Evolutionary conservation across 2,113 vertebrate genomes (phyloP).

Genomic region (Aspidoscelis tigris): DNA sequence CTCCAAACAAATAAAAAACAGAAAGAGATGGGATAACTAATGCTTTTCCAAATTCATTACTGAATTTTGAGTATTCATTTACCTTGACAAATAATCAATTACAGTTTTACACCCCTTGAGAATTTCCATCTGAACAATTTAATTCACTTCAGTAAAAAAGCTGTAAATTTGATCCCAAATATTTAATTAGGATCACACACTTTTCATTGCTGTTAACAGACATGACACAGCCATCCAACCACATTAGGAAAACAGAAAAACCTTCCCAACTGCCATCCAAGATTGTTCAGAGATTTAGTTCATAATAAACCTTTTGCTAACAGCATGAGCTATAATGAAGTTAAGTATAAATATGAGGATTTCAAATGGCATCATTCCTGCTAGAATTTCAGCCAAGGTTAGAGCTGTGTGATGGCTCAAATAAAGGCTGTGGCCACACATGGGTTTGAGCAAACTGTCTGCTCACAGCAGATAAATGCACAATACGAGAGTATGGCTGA

Average conservation of each 20-base stretch:
- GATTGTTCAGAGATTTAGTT: slow-evolving; percentile 1
- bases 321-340: neutral
- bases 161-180: slow-evolving; percentile 6
- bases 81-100: slow-evolving; percentile 18
- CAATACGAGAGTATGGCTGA: no score
- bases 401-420: neutral
- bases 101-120: neutral
- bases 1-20: neutral
- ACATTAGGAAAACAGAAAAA: neutral
- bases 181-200: slow-evolving; percentile 11
- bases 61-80: neutral
- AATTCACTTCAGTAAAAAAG: slow-evolving; percentile 5
- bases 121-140: slow-evolving; percentile 18
- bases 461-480: no score
- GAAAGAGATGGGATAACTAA: neutral
- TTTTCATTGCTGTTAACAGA: neutral
- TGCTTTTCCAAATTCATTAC: slow-evolving; percentile 3
- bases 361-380: neutral
- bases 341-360: neutral
- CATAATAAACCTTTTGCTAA: neutral
- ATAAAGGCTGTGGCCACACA: neutral
- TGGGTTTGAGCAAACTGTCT: no score
- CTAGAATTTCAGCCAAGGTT: neutral
- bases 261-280: neutral
- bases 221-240: neutral